These are phyloP conservation scores for Syngnathus scovelli DNA, from an alignment of 2,113 vertebrate species.

Conservation along the genomic window DNA sequence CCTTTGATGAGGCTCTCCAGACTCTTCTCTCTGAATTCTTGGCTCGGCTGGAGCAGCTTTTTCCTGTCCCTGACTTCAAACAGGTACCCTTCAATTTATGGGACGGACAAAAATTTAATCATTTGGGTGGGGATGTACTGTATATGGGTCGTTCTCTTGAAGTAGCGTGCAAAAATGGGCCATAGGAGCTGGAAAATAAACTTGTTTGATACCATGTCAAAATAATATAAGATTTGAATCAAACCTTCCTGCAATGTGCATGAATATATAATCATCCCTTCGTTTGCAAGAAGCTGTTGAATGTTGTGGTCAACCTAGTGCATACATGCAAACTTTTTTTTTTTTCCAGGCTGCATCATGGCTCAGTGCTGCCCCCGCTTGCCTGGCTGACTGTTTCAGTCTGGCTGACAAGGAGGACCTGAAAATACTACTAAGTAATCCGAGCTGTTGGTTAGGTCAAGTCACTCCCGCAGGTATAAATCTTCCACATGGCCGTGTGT, in stretches of 20 bases:
- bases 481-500: neutral
- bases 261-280: too few species aligned
- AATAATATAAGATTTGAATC: too few species aligned
- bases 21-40: conserved; percentile 51
- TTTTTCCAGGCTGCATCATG: conserved; percentile 40
- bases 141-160: too few species aligned
- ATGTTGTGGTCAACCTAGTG: neutral
- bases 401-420: conserved; percentile 24
- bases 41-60: conserved; percentile 53
- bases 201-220: too few species aligned
- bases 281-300: neutral
- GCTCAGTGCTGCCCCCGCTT: conserved; percentile 38
- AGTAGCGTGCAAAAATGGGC: too few species aligned
- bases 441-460: conserved; percentile 23
- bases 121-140: neutral
- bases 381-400: conserved; percentile 43
- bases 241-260: too few species aligned
- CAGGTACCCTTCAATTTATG: conserved; percentile 38
- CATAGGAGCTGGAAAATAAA: too few species aligned
- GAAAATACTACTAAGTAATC: conserved; percentile 51
- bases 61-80: conserved; percentile 56
- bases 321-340: too few species aligned
- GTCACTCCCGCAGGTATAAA: conserved; percentile 25
- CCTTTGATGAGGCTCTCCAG: conserved; percentile 53
- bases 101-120: too few species aligned